Percentiles rank a stretch among this genome's conserved stretches.
phyloP scores from a whole-genome alignment of 2,113 vertebrate species.

The Chroicocephalus ridibundus region DNA sequence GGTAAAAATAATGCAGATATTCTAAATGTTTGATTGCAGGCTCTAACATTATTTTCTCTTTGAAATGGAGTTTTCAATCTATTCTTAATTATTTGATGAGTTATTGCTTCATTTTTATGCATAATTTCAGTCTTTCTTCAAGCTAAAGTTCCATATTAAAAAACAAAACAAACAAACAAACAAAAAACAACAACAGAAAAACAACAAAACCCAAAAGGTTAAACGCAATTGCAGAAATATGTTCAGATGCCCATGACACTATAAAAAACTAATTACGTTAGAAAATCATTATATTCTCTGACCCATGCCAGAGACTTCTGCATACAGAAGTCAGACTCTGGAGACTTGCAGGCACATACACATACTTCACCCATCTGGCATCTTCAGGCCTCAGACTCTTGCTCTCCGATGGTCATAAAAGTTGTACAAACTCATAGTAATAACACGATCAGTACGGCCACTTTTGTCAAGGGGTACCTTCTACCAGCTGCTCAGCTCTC shows the following conservation, averaged over 20 bases:
- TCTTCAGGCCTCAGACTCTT: background rate
- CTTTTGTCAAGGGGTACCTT: background rate
- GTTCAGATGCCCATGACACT: background rate
- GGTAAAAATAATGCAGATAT: constrained; percentile 25
- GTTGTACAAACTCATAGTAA: background rate
- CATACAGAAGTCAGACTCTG: background rate
- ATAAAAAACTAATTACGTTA: background rate
- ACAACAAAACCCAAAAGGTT: background rate
- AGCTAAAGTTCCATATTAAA: background rate
- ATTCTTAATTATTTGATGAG: background rate
- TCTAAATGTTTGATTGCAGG: background rate
- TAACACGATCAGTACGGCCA: background rate
- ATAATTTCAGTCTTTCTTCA: background rate
- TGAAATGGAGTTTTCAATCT: background rate
- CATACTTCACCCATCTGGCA: background rate
- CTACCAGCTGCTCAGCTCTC: background rate
- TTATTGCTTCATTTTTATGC: background rate
- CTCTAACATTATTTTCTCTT: background rate
- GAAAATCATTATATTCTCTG: background rate
- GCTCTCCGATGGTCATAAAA: background rate
- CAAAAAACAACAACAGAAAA: background rate
- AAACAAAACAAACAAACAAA: background rate
- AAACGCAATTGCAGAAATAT: background rate
- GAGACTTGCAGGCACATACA: background rate
- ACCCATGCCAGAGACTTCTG: background rate